Percentiles rank a stretch among this genome's conserved stretches.
phyloP scores from a whole-genome alignment of 2,888 invertebrate species.

The Herminia tarsipennalis region DNA sequence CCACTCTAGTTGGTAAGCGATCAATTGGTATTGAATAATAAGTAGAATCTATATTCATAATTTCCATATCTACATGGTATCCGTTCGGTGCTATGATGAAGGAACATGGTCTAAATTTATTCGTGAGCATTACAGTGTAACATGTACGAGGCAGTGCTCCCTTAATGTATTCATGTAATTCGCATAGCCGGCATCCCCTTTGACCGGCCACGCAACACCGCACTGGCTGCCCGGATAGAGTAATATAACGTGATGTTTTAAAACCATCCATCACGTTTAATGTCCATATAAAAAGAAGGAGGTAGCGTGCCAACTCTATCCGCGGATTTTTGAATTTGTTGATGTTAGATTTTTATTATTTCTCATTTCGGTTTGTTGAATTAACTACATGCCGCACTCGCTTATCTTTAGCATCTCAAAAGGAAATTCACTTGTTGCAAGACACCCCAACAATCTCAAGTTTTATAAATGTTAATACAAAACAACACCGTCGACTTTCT shows the following conservation, averaged over 20 bases:
- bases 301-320: constrained; percentile 68
- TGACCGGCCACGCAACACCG: constrained; percentile 85
- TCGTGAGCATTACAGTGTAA: constrained; percentile 83
- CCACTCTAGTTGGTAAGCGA: constrained; percentile 35
- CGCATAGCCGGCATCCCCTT: constrained; percentile 85
- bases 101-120: constrained; percentile 82
- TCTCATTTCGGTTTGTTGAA: constrained; percentile 23
- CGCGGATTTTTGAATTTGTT: constrained; percentile 58
- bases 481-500: constrained; percentile 57
- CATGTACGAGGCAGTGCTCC: constrained; percentile 79
- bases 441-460: constrained; percentile 49
- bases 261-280: constrained; percentile 85
- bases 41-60: constrained; percentile 67
- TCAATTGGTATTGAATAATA: constrained; percentile 49
- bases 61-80: constrained; percentile 75
- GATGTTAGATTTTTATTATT: constrained; percentile 50
- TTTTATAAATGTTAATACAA: constrained; percentile 59
- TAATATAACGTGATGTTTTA: constrained; percentile 84
- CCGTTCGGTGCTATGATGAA: constrained; percentile 73
- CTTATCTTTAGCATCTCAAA: constrained; percentile 45
- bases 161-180: constrained; percentile 86
- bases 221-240: constrained; percentile 79
- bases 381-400: constrained; percentile 20
- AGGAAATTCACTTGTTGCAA: constrained; percentile 61
- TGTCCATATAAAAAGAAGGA: constrained; percentile 81